phyloP scores from a whole-genome alignment of 1,140 invertebrate genomes.

The Euura lappo region DNA sequence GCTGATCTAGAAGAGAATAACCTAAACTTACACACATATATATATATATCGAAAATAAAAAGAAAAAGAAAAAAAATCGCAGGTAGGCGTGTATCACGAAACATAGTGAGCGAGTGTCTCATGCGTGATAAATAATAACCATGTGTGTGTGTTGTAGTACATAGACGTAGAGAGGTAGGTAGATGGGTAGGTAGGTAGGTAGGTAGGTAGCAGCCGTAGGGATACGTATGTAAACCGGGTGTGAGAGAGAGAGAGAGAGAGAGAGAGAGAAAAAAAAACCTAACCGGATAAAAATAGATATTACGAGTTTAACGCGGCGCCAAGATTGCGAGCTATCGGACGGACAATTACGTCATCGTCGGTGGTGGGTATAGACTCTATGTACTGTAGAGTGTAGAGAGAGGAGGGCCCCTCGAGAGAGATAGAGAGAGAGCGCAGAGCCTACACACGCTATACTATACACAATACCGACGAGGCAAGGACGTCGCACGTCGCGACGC shows the following conservation, averaged over 20 bases:
- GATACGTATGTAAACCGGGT: slow-evolving; percentile 10
- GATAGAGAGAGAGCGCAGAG: too few species aligned
- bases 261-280: slow-evolving; percentile 13
- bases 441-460: too few species aligned
- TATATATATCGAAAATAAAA: too few species aligned
- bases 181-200: background rate
- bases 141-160: too few species aligned
- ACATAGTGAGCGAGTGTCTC: too few species aligned
- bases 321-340: slow-evolving; percentile 59
- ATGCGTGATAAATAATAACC: too few species aligned
- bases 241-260: background rate
- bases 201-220: background rate
- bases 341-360: slow-evolving; percentile 52
- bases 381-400: background rate
- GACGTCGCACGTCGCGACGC: slow-evolving; percentile 42
- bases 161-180: background rate
- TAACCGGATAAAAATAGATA: slow-evolving; percentile 59
- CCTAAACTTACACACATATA: too few species aligned
- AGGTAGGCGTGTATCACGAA: too few species aligned
- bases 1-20: too few species aligned
- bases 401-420: too few species aligned
- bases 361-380: slow-evolving; percentile 40
- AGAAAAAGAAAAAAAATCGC: too few species aligned
- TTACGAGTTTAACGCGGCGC: slow-evolving; percentile 57
- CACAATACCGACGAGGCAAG: slow-evolving; percentile 38